Base-by-base conservation (phyloP, 2,888 invertebrate species). In the Pardosa pseudoannulata region DNA sequence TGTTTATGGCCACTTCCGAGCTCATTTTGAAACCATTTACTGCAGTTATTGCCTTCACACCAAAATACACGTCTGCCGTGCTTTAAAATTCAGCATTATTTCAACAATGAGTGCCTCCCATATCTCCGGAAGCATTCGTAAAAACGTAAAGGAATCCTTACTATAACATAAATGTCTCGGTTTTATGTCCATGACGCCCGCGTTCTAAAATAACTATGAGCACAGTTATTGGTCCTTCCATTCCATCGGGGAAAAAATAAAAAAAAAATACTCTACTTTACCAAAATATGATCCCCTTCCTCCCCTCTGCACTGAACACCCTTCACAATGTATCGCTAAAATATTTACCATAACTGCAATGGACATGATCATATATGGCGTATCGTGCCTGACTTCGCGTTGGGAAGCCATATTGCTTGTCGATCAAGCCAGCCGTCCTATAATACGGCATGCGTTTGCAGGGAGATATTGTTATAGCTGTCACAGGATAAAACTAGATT, bases 301-400 rank as follows among this genome's bases (percentile, higher is more conserved):
- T 23, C 62, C 28, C 64, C 36, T 23, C 7, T 28, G 16, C 23
- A 6, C 62, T 62, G 27, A 72, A 79, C 32, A 13, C 16, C 36
- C 36, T 32, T 62, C 23, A 81, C 68, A 74, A 70, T 81, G 68
- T 32, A 62, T 62, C 16, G 11, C 62, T 81, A 56, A 81, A 81
- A 81, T 81, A 81, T 81, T 81, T 75, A 81, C 68, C 56, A 29
- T 81, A 81, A 81, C 62, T 62, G 74, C 81, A 73, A 62, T 67
- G 50, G 29, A 75, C 65, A 70, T 74, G 81, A 81, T 81, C 81
- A 81, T 65, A 74, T 36, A 11, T 0, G 31, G 39, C 68, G n/a
- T n/a, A n/a, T 75, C 68, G 16, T 46, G 46, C 46, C 46, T 9
- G 9, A n/a, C 6, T 6, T 46, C 46, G n/a, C 16, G 16, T 16